Base-by-base conservation (phyloP, 2,888 invertebrate genomes). In the Agapostemon virescens region DNA sequence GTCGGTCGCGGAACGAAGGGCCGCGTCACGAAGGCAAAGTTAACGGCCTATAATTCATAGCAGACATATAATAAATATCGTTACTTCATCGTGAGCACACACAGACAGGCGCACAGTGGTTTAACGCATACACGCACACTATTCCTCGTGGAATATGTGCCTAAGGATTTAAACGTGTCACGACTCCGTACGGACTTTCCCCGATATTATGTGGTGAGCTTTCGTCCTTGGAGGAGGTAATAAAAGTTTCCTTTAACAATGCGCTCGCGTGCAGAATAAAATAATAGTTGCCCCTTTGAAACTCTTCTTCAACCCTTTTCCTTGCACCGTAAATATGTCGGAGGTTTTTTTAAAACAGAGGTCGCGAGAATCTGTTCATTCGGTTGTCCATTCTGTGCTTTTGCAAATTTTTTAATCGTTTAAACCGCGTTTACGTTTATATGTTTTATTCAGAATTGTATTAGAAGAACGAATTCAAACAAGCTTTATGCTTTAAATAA, bases 1-100 rank as follows among this genome's bases (percentile, higher is more conserved):
- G 70, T 67, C 40, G 72, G 49, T 76, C 79, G 77, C 76, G 82
- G 78, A 76, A 77, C 78, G 84, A 87, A 84, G 87, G 86, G 84
- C 80, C 79, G 71, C 87, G 85, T 87, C 87, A 86, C 84, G 87
- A 86, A 85, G 86, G 83, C 77, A 85, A 87, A 86, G 86, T 89
- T 89, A 89, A 89, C 88, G 86, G 88, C 87, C 88, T 88, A 89
- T 90, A 90, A 90, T 89, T 90, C 90, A 90, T 90, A 86, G 85
- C 85, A 82, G 87, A 86, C 86, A 80, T 87, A 86, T 88, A 89
- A 89, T 88, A 90, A 90, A 89, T 90, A 90, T 90, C 84, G 87
- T 86, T 86, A 83, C 84, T 82, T 81, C 86, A 77, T 82, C 78
- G 84, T 80, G 86, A 85, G 81, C 77, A 75, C 83, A 79, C 84